Percentiles rank a stretch among this genome's conserved stretches.
Evolutionary conservation across 2,113 vertebrate species (phyloP).

Genomic region (Clarias magur): DNA sequence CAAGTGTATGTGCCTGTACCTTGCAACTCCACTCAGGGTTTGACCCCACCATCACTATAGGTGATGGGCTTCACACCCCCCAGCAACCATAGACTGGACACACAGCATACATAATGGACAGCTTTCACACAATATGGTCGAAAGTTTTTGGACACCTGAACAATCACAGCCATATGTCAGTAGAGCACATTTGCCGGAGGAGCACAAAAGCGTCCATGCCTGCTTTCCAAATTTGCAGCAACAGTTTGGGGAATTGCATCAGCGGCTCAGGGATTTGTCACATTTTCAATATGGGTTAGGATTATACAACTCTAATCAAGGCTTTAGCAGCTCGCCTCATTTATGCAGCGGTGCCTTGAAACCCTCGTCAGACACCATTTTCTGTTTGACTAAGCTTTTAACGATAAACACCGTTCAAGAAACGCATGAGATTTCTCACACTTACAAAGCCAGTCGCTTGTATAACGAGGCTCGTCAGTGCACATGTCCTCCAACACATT

Average conservation of each 20-base stretch:
- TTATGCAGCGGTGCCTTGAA: not conserved
- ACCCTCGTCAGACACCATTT: conserved; percentile 9
- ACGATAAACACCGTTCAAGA: not conserved
- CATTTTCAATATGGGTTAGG: not conserved
- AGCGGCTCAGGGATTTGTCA: not conserved
- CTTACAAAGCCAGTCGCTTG: conserved; percentile 1
- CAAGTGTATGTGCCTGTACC: no score
- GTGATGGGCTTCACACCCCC: no score
- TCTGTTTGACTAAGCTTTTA: not conserved
- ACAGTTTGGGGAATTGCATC: not conserved
- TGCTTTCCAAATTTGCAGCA: not conserved
- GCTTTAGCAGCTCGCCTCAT: not conserved
- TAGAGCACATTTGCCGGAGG: not conserved
- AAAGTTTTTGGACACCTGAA: not conserved
- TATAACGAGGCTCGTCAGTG: conserved; percentile 9
- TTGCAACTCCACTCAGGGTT: no score
- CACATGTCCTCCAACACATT: conserved; percentile 19
- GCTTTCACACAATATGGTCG: not conserved
- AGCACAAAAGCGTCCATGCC: no score
- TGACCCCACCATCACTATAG: no score
- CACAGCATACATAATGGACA: no score
- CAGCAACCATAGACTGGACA: no score
- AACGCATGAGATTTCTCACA: not conserved
- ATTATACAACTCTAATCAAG: not conserved
- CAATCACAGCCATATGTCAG: not conserved